Conservation (phyloP, 2,888 invertebrate genomes). For the Synanthedon tipuliformis region DNA sequence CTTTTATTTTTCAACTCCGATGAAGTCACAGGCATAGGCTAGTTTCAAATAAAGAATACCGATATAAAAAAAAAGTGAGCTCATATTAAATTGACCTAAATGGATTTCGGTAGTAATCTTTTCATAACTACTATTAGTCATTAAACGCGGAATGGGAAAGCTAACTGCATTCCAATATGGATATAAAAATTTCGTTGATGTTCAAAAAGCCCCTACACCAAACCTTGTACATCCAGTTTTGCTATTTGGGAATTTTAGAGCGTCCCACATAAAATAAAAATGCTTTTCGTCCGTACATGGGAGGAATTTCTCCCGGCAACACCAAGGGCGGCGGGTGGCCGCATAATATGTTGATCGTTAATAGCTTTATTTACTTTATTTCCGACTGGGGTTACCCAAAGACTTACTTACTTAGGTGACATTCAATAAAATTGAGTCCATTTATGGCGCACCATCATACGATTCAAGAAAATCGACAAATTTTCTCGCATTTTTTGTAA, state of each 20-base stretch:
- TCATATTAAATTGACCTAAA: not conserved
- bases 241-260: slow-evolving; percentile 52
- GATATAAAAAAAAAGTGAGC: not conserved
- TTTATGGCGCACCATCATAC: no score
- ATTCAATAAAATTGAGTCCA: no score
- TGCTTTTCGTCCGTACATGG: slow-evolving; percentile 31
- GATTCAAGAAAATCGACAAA: no score
- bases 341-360: slow-evolving; percentile 52
- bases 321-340: slow-evolving; percentile 20
- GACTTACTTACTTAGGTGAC: not conserved
- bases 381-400: no score
- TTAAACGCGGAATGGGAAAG: slow-evolving; percentile 25
- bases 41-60: no score
- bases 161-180: slow-evolving; percentile 53
- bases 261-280: slow-evolving; percentile 66
- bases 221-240: slow-evolving; percentile 68
- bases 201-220: slow-evolving; percentile 63
- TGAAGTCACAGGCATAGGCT: no score
- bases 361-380: slow-evolving; percentile 45
- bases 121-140: slow-evolving; percentile 31
- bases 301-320: slow-evolving; percentile 35
- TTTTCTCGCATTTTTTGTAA: no score
- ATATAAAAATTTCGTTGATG: slow-evolving; percentile 55
- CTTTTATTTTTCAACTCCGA: no score
- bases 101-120: not conserved